Evolutionary conservation across 2,888 invertebrate species (phyloP).

Genomic region (Atherix ibis): DNA sequence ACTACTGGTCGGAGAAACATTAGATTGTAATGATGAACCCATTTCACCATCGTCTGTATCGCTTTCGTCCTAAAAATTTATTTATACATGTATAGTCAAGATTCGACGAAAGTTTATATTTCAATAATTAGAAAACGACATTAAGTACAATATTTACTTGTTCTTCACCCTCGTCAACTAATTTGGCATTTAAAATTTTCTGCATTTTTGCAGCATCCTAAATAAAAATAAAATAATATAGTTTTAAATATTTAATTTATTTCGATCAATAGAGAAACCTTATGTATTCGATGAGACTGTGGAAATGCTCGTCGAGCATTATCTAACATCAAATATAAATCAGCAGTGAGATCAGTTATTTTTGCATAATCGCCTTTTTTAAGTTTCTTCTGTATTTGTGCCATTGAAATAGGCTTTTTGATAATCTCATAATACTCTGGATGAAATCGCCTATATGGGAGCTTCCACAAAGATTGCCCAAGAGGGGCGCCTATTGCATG

Average conservation of each 20-base stretch:
- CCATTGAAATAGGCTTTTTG: slow-evolving; percentile 84
- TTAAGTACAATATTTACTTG: no score
- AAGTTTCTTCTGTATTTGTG: slow-evolving; percentile 78
- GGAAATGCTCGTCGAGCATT: slow-evolving; percentile 87
- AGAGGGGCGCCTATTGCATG: slow-evolving; percentile 53
- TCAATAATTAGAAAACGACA: no score
- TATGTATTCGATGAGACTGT: slow-evolving; percentile 63
- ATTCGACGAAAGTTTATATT: no score
- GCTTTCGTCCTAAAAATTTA: slow-evolving; percentile 12
- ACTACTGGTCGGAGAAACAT: slow-evolving; percentile 3
- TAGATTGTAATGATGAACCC: not conserved
- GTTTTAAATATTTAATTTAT: slow-evolving; percentile 1
- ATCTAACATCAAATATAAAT: slow-evolving; percentile 92
- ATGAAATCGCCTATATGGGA: slow-evolving; percentile 81
- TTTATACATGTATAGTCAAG: no score
- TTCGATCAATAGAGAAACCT: no score
- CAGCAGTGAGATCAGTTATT: slow-evolving; percentile 77
- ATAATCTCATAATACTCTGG: slow-evolving; percentile 97
- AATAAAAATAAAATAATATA: not conserved
- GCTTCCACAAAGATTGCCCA: slow-evolving; percentile 82
- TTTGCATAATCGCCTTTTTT: slow-evolving; percentile 67
- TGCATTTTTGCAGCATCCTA: slow-evolving; percentile 70
- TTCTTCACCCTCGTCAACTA: slow-evolving; percentile 33
- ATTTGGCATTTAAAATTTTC: slow-evolving; percentile 66
- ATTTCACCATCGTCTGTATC: slow-evolving; percentile 15